Base-by-base conservation (phyloP, 2,888 invertebrate species). In the Onchidella celtica region DNA sequence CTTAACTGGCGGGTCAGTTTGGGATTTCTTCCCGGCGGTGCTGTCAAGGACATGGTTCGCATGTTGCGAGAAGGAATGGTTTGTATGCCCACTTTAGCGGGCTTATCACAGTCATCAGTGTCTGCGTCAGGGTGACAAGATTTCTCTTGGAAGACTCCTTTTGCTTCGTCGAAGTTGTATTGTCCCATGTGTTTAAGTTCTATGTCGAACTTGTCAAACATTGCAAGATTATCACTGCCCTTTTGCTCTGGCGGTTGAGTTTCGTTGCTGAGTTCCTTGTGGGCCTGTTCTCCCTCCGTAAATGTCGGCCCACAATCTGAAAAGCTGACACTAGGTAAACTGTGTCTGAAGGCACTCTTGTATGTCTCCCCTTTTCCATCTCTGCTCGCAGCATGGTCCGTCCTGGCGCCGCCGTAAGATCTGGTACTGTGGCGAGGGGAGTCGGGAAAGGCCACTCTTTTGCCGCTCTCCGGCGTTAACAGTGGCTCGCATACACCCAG, bases 401-500 rank as follows among this genome's bases (percentile, higher is more conserved):
- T 24, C 17, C n/a, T 17, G 21, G 24, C 36, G 0, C 27, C 1
- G 21, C 4, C 55, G 14, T 21, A 32, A 0, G 65, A n/a, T 38
- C 47, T 63, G 1, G 27, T 27, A 6, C 65, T 65, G 1, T 24
- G 0, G 32, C 40, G 11, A 2, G 77, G 32, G 17, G 27, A 36
- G 17, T 77, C 77, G 14, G 77, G 55, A 34, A 77, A 68, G 1
- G 77, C 57, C 14, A 77, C 29, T 3, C 77, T 66, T 34, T 77
- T 77, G 24, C 66, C 59, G 34, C 57, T 75, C 6, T 81, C 81
- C 14, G 81, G 81, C 0, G 81, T 75, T 3, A 81, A 59, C 6
- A 81, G 55, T 1, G 81, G 81, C 61, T 81, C 81, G 40, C 81
- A 81, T 24, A 81, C 75, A 0, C 75, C 75, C 0, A 81, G 75